phyloP scores from a whole-genome alignment of 2,113 vertebrate genomes.

The Odontophorus gujanensis region DNA sequence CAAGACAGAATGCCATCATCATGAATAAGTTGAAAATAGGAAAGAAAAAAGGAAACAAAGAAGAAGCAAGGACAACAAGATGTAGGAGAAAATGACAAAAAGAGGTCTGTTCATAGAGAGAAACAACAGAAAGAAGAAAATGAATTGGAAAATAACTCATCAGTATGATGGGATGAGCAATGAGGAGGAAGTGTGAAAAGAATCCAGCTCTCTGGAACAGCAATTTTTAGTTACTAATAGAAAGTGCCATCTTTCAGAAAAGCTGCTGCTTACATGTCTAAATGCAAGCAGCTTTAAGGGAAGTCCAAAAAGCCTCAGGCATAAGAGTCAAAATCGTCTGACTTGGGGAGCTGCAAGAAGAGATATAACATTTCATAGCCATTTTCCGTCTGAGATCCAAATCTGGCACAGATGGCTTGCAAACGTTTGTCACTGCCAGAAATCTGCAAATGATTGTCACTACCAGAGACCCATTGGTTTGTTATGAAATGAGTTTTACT shows the following conservation, averaged over 20 bases:
- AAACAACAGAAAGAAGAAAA: not conserved
- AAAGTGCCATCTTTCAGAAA: conserved; percentile 30
- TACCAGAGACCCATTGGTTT: not conserved
- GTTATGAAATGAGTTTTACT: not conserved
- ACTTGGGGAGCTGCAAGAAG: not conserved
- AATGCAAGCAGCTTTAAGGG: not conserved
- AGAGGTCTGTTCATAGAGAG: not conserved
- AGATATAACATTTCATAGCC: not conserved
- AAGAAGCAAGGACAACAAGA: not conserved
- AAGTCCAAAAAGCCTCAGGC: not conserved
- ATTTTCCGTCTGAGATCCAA: not conserved
- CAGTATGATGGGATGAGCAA: not conserved
- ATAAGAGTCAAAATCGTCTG: not conserved
- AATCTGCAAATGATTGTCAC: not conserved
- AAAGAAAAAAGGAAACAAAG: not conserved
- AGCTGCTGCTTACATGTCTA: not conserved
- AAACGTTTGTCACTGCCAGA: conserved; percentile 10
- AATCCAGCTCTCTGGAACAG: not conserved
- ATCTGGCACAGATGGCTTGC: conserved; percentile 40
- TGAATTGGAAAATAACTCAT: conserved; percentile 38
- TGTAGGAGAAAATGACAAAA: not conserved
- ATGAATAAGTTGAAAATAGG: not conserved
- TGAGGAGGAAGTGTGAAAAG: conserved; percentile 14
- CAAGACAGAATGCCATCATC: not conserved
- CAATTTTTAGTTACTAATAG: conserved; percentile 18